These are phyloP conservation scores for Gopherus flavomarginatus DNA, from an alignment of 2,113 vertebrate species.

Conservation along the genomic window DNA sequence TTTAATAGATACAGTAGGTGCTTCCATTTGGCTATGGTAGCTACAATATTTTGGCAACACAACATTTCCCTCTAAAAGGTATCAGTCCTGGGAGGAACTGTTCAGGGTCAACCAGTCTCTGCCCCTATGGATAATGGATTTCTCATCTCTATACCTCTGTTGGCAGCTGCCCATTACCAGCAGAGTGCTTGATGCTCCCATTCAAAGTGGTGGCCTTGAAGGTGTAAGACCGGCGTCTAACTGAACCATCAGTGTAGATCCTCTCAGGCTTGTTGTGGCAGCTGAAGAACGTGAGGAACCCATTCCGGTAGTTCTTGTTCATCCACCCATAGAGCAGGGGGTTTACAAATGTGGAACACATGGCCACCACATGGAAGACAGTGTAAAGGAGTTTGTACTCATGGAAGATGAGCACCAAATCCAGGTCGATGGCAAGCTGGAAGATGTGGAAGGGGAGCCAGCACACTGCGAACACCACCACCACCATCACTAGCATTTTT, in stretches of 20 bases:
- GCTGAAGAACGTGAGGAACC: slow-evolving; percentile 92
- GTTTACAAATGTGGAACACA: slow-evolving; percentile 93
- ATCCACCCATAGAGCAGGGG: slow-evolving; percentile 94
- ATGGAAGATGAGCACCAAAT: slow-evolving; percentile 86
- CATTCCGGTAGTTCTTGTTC: slow-evolving; percentile 95
- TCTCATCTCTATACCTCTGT: slow-evolving; percentile 82
- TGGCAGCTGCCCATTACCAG: slow-evolving; percentile 79
- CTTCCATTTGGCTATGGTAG: not conserved
- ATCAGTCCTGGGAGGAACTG: not conserved
- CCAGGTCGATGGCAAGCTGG: slow-evolving; percentile 90
- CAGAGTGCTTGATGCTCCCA: slow-evolving; percentile 73
- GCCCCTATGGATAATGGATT: not conserved
- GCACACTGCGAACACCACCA: slow-evolving; percentile 89
- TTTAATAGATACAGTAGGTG: slow-evolving; percentile 40
- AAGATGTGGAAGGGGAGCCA: slow-evolving; percentile 93
- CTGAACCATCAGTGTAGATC: slow-evolving; percentile 86
- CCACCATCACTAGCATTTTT: slow-evolving; percentile 92
- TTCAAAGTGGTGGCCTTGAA: slow-evolving; percentile 81
- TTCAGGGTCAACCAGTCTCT: not conserved
- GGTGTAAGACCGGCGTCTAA: slow-evolving; percentile 83
- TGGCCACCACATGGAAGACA: slow-evolving; percentile 90
- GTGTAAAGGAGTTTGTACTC: slow-evolving; percentile 94
- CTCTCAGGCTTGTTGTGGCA: slow-evolving; percentile 88
- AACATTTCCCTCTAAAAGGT: not conserved
- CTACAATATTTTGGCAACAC: slow-evolving; percentile 2